Percentiles rank a stretch among this genome's conserved stretches.
Evolutionary conservation across 2,888 invertebrate genomes (phyloP).

Genomic region (Drosophila nr. perissopoda): DNA sequence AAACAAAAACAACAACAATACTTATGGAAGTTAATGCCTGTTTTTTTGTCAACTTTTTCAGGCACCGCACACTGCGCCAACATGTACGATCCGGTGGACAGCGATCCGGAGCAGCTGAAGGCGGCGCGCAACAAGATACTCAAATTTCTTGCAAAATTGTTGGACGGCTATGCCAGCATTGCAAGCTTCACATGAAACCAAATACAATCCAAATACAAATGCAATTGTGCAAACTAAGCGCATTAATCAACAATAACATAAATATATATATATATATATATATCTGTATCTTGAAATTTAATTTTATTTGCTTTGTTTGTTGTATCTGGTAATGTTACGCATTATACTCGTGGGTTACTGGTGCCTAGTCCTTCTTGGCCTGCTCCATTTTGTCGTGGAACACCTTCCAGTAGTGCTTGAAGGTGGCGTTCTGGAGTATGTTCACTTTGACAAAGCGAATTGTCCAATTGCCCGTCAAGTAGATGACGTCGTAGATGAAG

Average conservation of each 20-base stretch:
- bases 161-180: conserved; percentile 52
- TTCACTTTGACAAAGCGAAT: conserved; percentile 61
- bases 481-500: conserved; percentile 75
- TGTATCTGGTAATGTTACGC: conserved; percentile 9
- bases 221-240: conserved; percentile 15
- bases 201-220: conserved; percentile 8
- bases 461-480: conserved; percentile 58
- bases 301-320: conserved; percentile 40
- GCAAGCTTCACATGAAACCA: conserved; percentile 38
- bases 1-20: background rate
- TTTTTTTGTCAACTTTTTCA: conserved; percentile 81
- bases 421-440: conserved; percentile 62
- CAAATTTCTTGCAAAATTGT: conserved; percentile 69
- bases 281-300: conserved; percentile 21
- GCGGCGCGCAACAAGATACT: conserved; percentile 89
- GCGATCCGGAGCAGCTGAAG: conserved; percentile 89
- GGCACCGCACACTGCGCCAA: conserved; percentile 98
- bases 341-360: background rate
- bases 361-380: conserved; percentile 69
- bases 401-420: conserved; percentile 70
- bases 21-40: background rate
- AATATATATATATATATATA: background rate
- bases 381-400: conserved; percentile 79
- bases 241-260: conserved; percentile 9
- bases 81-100: conserved; percentile 91